Conservation (phyloP, 2,888 invertebrate genomes). For the Thysanoteuthis rhombus region DNA sequence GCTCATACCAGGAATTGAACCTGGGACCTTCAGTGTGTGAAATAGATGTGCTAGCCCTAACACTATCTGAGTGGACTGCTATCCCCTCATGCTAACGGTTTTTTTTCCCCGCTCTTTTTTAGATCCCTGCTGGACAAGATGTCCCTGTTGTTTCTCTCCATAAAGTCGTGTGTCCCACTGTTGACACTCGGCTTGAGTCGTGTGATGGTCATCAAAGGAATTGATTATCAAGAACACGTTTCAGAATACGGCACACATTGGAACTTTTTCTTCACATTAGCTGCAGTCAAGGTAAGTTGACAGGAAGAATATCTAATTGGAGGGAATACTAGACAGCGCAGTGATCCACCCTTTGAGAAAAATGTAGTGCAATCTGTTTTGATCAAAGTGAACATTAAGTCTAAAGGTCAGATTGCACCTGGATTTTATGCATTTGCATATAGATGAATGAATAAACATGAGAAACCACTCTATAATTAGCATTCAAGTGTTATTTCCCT, state of each 20-base stretch:
- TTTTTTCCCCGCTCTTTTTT: not conserved
- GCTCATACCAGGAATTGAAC: too few relatives aligned
- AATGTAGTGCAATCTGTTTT: too few relatives aligned
- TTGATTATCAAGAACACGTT: conserved; percentile 86
- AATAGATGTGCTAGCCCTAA: too few relatives aligned
- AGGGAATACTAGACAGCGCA: not conserved
- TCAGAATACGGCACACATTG: conserved; percentile 96
- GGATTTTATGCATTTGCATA: too few relatives aligned
- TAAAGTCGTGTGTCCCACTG: conserved; percentile 62
- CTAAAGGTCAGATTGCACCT: too few relatives aligned
- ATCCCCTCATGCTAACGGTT: not conserved
- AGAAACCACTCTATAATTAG: too few relatives aligned
- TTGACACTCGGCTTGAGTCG: conserved; percentile 69
- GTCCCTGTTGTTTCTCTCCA: conserved; percentile 34
- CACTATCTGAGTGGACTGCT: too few relatives aligned
- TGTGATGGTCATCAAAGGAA: conserved; percentile 68
- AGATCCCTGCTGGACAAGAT: conserved; percentile 24
- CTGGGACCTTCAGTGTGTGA: too few relatives aligned
- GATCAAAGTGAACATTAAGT: too few relatives aligned
- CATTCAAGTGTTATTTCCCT: too few relatives aligned
- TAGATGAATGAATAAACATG: too few relatives aligned
- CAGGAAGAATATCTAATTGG: not conserved
- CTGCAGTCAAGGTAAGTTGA: conserved; percentile 76
- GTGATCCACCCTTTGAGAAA: too few relatives aligned
- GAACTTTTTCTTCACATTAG: conserved; percentile 97